Percentiles rank a stretch among this genome's conserved stretches.
These are phyloP conservation scores for Drosophila emarginata DNA, from an alignment of 2,888 invertebrate species.

Conservation along the genomic window DNA sequence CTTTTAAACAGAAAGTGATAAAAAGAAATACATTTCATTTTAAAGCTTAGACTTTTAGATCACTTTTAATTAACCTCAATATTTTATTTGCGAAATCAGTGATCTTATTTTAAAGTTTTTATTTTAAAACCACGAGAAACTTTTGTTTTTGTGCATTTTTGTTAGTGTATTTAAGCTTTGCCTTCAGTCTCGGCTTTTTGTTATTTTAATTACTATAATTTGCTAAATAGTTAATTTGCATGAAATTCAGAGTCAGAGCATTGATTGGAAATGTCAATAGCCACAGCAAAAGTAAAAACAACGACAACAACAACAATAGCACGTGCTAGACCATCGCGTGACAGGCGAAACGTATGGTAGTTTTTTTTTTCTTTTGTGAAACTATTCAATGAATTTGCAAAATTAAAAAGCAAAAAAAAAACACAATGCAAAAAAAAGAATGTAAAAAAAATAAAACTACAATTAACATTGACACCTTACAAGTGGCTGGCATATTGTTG, in stretches of 20 bases:
- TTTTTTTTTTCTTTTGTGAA: constrained; percentile 1
- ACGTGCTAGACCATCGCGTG: constrained; percentile 48
- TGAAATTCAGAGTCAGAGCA: constrained; percentile 35
- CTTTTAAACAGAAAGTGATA: too few relatives aligned
- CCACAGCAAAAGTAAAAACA: constrained; percentile 15
- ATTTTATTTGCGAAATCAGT: too few relatives aligned
- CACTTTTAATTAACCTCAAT: too few relatives aligned
- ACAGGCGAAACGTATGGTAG: constrained; percentile 39
- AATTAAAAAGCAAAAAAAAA: background rate
- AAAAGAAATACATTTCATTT: too few relatives aligned
- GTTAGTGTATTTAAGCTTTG: background rate
- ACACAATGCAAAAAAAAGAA: background rate
- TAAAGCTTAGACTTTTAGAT: too few relatives aligned
- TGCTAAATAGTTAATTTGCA: constrained; percentile 68
- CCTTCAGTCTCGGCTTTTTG: constrained; percentile 3
- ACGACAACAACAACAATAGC: constrained; percentile 23
- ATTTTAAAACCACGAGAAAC: too few relatives aligned
- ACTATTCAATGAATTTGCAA: background rate
- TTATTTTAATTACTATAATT: constrained; percentile 61
- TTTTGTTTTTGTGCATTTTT: background rate
- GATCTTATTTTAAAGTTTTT: too few relatives aligned
- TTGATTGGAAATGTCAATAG: constrained; percentile 22
- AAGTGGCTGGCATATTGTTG: constrained; percentile 38
- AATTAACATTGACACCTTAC: constrained; percentile 62
- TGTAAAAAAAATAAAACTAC: constrained; percentile 15